A percentile compares a stretch with the other conserved stretches of the same genome.
Evolutionary conservation across 2,113 vertebrate species (phyloP).

Genomic region (Crotalus helleri): DNA sequence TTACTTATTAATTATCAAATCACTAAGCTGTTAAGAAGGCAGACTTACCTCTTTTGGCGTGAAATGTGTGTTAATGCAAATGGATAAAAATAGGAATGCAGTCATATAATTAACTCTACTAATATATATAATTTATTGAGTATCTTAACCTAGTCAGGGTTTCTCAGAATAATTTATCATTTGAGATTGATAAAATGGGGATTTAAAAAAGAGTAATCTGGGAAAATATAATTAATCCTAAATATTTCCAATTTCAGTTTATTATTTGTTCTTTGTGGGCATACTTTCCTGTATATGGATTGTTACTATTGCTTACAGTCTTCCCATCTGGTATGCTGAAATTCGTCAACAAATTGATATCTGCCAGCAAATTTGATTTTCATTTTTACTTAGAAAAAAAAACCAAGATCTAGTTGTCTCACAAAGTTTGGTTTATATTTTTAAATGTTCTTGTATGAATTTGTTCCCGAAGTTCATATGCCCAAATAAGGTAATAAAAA

Average conservation of each 20-base stretch:
- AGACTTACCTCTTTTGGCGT: background rate
- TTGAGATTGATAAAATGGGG: background rate
- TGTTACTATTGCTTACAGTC: background rate
- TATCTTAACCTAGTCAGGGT: background rate
- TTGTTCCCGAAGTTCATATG: slow-evolving; percentile 41
- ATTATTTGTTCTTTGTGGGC: background rate
- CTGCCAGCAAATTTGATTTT: background rate
- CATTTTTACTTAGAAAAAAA: background rate
- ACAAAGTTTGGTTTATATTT: background rate
- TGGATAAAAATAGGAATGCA: background rate
- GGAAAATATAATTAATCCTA: background rate
- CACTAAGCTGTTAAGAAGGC: background rate
- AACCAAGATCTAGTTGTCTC: background rate
- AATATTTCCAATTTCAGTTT: background rate
- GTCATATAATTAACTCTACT: background rate
- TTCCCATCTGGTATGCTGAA: background rate
- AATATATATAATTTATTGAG: background rate
- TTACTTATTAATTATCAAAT: slow-evolving; percentile 17
- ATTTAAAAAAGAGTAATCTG: background rate
- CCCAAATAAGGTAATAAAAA: slow-evolving; percentile 63
- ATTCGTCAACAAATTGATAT: background rate
- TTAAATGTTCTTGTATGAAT: slow-evolving; percentile 25
- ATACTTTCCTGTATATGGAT: background rate
- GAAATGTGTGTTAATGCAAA: slow-evolving; percentile 6
- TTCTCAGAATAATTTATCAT: background rate